Evolutionary conservation across 1,140 invertebrate species (phyloP).

Genomic region (Drosophila quadrilineata): DNA sequence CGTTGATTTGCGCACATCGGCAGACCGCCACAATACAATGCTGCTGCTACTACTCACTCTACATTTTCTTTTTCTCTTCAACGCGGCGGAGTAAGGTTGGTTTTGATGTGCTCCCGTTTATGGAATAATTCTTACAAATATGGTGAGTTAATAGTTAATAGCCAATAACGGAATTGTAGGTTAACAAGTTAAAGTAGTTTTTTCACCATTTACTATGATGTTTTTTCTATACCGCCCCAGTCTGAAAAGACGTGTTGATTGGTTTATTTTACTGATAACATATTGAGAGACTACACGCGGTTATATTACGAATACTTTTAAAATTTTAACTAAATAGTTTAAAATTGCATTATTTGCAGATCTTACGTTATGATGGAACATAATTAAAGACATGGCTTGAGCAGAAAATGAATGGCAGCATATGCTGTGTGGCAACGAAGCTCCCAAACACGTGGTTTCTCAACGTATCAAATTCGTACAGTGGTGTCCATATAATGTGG

Average conservation of each 20-base stretch:
- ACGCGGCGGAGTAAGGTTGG: background rate
- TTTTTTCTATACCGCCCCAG: constrained; percentile 56
- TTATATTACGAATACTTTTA: too few species aligned
- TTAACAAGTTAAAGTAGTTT: too few species aligned
- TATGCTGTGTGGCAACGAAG: too few species aligned
- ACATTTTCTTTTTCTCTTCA: constrained; percentile 19
- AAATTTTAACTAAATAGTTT: background rate
- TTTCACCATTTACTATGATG: constrained; percentile 84
- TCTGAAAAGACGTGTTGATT: constrained; percentile 70
- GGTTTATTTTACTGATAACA: constrained; percentile 56
- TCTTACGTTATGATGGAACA: too few species aligned
- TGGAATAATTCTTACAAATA: background rate
- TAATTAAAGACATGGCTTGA: too few species aligned
- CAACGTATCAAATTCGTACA: too few species aligned
- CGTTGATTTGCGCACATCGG: background rate
- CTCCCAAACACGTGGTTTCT: too few species aligned
- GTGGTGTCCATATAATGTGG: background rate
- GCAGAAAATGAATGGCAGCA: too few species aligned
- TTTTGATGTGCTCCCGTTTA: background rate
- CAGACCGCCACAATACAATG: background rate
- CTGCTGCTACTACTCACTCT: background rate
- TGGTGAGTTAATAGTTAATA: background rate
- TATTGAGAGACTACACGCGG: constrained; percentile 2
- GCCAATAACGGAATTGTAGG: constrained; percentile 81
- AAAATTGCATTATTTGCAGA: too few species aligned